These are phyloP conservation scores for Tetrao urogallus DNA, from an alignment of 2,113 vertebrate genomes.

Conservation along the genomic window DNA sequence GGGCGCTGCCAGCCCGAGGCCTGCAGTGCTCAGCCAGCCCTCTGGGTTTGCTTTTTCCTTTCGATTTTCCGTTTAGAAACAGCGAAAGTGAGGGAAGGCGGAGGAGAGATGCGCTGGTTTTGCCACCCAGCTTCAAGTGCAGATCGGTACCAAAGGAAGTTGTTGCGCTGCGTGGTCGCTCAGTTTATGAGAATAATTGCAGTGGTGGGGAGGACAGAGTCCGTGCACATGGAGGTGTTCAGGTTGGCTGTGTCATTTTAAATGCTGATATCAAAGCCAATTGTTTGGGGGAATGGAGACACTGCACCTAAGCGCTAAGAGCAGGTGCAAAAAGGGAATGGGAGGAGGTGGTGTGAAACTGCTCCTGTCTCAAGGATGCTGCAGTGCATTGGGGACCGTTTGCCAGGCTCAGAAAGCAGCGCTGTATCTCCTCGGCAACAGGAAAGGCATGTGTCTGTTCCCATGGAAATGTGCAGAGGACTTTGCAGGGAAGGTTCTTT, in stretches of 20 bases:
- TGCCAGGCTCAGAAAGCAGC: not conserved
- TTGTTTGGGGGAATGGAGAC: not conserved
- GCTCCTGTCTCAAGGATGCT: conserved; percentile 1
- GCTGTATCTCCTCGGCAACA: conserved; percentile 57
- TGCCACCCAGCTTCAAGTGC: not conserved
- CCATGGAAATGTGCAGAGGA: conserved; percentile 43
- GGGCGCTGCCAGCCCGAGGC: not conserved
- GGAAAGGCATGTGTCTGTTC: conserved; percentile 45
- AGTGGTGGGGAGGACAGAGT: not conserved
- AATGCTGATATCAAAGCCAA: not conserved
- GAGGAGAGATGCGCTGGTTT: not conserved
- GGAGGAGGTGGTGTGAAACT: not conserved
- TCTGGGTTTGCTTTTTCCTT: no score
- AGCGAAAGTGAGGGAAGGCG: not conserved
- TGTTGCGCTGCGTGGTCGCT: not conserved
- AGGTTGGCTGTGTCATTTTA: not conserved
- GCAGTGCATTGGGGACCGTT: conserved; percentile 4
- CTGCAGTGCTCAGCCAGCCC: fast-evolving
- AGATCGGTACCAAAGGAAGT: not conserved
- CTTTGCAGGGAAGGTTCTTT: not conserved
- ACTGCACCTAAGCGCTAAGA: not conserved
- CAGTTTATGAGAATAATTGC: no score
- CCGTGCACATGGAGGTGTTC: not conserved
- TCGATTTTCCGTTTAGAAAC: not conserved
- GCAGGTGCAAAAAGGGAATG: not conserved